phyloP scores from a whole-genome alignment of 1,140 invertebrate species.

The Holcopasites calliopsidis region DNA sequence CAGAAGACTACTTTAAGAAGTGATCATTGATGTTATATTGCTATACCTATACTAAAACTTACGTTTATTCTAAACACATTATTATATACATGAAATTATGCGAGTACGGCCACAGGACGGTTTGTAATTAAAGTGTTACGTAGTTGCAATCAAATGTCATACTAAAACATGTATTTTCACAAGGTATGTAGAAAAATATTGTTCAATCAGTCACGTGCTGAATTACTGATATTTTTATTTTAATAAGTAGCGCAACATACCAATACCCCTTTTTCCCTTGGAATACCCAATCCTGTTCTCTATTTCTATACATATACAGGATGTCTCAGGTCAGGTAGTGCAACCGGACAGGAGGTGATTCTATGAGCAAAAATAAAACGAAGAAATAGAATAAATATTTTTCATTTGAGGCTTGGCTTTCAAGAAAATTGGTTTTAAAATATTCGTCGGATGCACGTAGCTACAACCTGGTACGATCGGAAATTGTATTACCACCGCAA shows the following conservation, averaged over 20 bases:
- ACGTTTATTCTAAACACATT: slow-evolving; percentile 9
- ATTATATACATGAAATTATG: slow-evolving; percentile 28
- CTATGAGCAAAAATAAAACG: too few relatives aligned
- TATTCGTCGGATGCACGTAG: too few relatives aligned
- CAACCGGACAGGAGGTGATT: too few relatives aligned
- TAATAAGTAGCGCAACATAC: slow-evolving; percentile 34
- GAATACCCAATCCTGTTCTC: slow-evolving; percentile 7
- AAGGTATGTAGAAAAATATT: neutral
- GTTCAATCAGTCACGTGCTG: slow-evolving; percentile 9
- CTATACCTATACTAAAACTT: neutral
- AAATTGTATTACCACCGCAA: too few relatives aligned
- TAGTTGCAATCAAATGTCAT: neutral
- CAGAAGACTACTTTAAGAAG: slow-evolving; percentile 49
- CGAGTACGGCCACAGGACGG: slow-evolving; percentile 9
- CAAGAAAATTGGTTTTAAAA: too few relatives aligned
- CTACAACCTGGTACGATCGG: too few relatives aligned
- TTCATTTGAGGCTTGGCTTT: too few relatives aligned
- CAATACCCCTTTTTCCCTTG: slow-evolving; percentile 39
- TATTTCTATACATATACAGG: neutral
- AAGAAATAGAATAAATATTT: too few relatives aligned
- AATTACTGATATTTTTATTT: slow-evolving; percentile 18
- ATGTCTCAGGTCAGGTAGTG: too few relatives aligned
- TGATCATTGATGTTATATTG: neutral
- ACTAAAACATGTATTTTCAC: neutral
- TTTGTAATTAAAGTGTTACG: neutral